These are phyloP conservation scores for Glyptemys insculpta DNA, from an alignment of 2,797 vertebrate genomes.

Conservation along the genomic window DNA sequence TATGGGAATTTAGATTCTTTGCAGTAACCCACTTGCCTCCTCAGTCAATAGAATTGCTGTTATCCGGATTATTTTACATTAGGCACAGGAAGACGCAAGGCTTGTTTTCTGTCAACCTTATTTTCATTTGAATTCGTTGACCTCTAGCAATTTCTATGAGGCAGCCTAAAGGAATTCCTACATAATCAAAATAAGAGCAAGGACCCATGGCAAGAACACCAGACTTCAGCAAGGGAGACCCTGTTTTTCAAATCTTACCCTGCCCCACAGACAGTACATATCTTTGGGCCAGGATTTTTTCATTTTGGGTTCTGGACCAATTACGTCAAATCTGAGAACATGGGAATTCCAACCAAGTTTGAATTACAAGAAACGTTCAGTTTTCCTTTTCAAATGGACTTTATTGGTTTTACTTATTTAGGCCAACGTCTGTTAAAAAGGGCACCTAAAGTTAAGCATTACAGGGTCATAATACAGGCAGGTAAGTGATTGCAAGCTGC, in stretches of 20 bases:
- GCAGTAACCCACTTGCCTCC: background rate
- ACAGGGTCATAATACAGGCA: background rate
- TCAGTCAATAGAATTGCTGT: background rate
- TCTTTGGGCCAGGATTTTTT: fast-evolving
- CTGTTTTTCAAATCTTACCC: background rate
- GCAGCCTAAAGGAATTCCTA: background rate
- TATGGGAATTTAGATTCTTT: background rate
- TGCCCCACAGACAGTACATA: background rate
- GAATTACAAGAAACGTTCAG: background rate
- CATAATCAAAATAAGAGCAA: background rate
- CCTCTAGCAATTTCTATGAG: background rate
- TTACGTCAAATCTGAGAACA: background rate
- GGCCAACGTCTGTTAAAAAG: background rate
- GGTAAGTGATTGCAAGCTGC: background rate
- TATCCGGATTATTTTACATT: background rate
- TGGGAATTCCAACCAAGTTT: background rate
- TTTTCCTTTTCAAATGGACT: background rate
- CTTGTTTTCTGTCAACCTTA: background rate
- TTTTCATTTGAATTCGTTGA: background rate
- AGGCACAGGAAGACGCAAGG: background rate
- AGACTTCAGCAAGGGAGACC: fast-evolving
- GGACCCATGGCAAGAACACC: background rate
- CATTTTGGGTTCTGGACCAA: background rate
- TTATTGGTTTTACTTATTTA: background rate
- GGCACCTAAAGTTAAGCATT: background rate